phyloP scores from a whole-genome alignment of 2,888 invertebrate genomes.

The Lordiphosa andalusiaca region DNA sequence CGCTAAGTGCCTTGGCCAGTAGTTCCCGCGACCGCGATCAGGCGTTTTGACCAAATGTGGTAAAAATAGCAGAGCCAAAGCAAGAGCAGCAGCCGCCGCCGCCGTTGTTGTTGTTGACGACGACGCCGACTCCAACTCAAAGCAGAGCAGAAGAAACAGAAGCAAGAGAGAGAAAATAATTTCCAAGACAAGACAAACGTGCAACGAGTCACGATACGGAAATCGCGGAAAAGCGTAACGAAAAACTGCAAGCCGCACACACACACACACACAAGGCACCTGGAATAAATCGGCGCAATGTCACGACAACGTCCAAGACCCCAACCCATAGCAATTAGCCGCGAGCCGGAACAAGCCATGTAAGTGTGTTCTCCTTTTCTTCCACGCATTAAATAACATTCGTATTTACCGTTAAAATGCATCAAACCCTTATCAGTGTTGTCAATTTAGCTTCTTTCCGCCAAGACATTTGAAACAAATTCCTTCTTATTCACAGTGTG shows the following conservation, averaged over 20 bases:
- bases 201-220: background rate
- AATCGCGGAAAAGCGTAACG: background rate
- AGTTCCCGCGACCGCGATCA: slow-evolving; percentile 14
- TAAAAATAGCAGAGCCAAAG: slow-evolving; percentile 59
- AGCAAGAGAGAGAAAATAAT: too few species aligned
- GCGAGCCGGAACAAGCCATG: slow-evolving; percentile 55
- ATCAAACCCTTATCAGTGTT: too few species aligned
- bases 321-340: slow-evolving; percentile 39
- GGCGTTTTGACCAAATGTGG: slow-evolving; percentile 64
- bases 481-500: slow-evolving; percentile 66
- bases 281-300: slow-evolving; percentile 34
- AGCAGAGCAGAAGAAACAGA: slow-evolving; percentile 9
- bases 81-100: slow-evolving; percentile 22
- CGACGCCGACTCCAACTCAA: slow-evolving; percentile 42
- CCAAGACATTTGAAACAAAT: too few species aligned
- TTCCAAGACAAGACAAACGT: slow-evolving; percentile 1
- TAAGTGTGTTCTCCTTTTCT: slow-evolving; percentile 36
- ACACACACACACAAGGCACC: slow-evolving; percentile 1
- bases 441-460: background rate
- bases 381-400: too few species aligned
- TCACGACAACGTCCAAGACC: slow-evolving; percentile 57
- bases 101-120: slow-evolving; percentile 7
- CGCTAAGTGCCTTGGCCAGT: background rate
- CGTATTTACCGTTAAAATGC: too few species aligned
- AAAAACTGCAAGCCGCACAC: slow-evolving; percentile 9